Evolutionary conservation across 2,797 vertebrate genomes (phyloP), one percentile per base, ranked within the genome.

Genomic region (Morelia viridis): DNA sequence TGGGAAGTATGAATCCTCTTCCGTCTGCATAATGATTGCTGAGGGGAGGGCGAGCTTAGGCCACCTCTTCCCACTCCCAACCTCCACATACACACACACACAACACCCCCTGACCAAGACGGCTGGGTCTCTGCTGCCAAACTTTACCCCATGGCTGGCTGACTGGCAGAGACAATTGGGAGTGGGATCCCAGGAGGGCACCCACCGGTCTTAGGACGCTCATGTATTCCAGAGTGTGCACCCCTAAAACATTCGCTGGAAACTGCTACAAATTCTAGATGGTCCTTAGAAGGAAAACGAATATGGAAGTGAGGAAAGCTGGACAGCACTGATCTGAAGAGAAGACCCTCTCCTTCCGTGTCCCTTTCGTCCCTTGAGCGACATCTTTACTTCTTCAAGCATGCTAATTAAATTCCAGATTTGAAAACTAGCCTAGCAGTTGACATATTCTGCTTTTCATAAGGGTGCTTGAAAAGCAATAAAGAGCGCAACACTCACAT

Each of bases 401-500:
- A 41, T 6, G 19, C 76, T 17, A 56, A 56, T 53, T n/a, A 28
- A 56, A 83, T 90, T 65, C 68, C 50, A 26, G 62, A 50, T 53
- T 80, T 58, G 15, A n/a, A 26, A 19, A 2, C 24, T 19, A 35
- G 19, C 35, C 8, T 15, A 87, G 65, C 26, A 68, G 68, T 60
- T 58, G 60, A 68, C 87, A 65, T n/a, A 60, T 65, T 93, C 91
- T n/a, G 19, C 24, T 84, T 84, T n/a, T 80, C 31, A 83, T 26
- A 26, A 58, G 65, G n/a, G 50, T 41, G 56, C 71, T 71, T 35
- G 0, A 35, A 90, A 26, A 87, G 93, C 94, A 76, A 92, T 53
- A 89, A 89, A 95, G 85, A 24, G 22, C 68, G 4, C 90, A 87
- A 91, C 95, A 92, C 85, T 93, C 90, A 5, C 85, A 90, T 92